A percentile compares a stretch with the other conserved stretches of the same genome.
These are phyloP conservation scores for Crotalus viridis DNA, from an alignment of 2,113 vertebrate genomes.

Conservation along the genomic window DNA sequence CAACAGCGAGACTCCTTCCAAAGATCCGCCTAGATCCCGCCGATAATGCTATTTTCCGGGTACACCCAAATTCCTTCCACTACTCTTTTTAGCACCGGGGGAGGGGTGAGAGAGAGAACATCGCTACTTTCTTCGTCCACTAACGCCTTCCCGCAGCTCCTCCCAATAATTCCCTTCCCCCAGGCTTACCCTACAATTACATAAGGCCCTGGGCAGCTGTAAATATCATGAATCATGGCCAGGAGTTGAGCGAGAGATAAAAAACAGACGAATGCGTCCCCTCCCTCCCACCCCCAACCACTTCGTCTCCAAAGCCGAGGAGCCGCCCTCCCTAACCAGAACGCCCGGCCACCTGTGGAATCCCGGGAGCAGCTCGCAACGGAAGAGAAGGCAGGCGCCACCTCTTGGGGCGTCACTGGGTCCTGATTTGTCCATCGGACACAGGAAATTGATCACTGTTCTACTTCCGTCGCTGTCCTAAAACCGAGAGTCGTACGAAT, in stretches of 20 bases:
- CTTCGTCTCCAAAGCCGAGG: no score
- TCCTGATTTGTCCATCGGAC: not conserved
- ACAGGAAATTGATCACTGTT: not conserved
- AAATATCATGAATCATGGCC: not conserved
- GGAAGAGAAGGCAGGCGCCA: not conserved
- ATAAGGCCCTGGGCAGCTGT: not conserved
- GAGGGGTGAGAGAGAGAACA: accelerated
- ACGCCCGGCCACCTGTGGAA: not conserved
- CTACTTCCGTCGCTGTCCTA: not conserved
- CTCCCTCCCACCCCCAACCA: no score
- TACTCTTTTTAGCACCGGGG: not conserved
- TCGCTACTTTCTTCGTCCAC: not conserved
- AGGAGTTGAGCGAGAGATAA: no score
- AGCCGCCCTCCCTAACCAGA: not conserved
- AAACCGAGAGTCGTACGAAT: not conserved
- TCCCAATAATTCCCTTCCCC: not conserved
- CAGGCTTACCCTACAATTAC: not conserved
- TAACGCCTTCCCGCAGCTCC: not conserved
- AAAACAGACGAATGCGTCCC: not conserved
- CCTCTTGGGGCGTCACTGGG: not conserved
- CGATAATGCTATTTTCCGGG: not conserved
- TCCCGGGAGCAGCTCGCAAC: no score
- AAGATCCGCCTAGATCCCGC: not conserved
- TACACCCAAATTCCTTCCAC: not conserved
- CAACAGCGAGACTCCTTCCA: not conserved